A percentile compares a stretch with the other conserved stretches of the same genome.
These are phyloP conservation scores for Pelosia muscerda DNA, from an alignment of 2,888 invertebrate genomes.

Conservation along the genomic window DNA sequence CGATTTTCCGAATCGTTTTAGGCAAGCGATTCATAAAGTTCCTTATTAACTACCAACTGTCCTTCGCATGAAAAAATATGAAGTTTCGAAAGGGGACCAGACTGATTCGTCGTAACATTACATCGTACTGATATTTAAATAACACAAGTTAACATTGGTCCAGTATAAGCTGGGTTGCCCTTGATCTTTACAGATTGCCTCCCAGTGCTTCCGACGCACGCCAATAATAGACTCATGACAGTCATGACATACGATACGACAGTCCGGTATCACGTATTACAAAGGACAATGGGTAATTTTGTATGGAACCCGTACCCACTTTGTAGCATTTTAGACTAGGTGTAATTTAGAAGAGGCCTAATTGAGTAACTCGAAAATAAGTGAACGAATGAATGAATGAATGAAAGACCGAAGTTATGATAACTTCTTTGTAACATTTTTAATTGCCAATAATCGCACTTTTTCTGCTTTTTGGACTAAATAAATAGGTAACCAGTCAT, in stretches of 20 bases:
- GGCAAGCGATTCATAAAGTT: slow-evolving; percentile 27
- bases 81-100: slow-evolving; percentile 80
- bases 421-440: no score
- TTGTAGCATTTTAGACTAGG: no score
- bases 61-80: slow-evolving; percentile 73
- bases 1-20: slow-evolving; percentile 13
- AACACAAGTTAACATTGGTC: slow-evolving; percentile 86
- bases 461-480: no score
- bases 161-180: slow-evolving; percentile 73
- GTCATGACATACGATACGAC: slow-evolving; percentile 47
- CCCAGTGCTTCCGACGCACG: slow-evolving; percentile 81
- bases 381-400: no score
- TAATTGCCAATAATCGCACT: no score
- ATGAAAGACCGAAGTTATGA: no score
- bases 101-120: slow-evolving; percentile 66
- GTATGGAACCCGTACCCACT: no score
- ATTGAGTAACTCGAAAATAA: no score
- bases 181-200: slow-evolving; percentile 82
- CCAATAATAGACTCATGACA: slow-evolving; percentile 65
- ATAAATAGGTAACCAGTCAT: no score
- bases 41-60: slow-evolving; percentile 53
- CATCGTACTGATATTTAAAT: slow-evolving; percentile 80
- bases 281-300: no score
- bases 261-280: slow-evolving; percentile 32
- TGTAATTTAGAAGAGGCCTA: no score